Evolutionary conservation across 2,888 invertebrate species (phyloP), one percentile per base, ranked within the genome.

Genomic region (Eupithecia inturbata): DNA sequence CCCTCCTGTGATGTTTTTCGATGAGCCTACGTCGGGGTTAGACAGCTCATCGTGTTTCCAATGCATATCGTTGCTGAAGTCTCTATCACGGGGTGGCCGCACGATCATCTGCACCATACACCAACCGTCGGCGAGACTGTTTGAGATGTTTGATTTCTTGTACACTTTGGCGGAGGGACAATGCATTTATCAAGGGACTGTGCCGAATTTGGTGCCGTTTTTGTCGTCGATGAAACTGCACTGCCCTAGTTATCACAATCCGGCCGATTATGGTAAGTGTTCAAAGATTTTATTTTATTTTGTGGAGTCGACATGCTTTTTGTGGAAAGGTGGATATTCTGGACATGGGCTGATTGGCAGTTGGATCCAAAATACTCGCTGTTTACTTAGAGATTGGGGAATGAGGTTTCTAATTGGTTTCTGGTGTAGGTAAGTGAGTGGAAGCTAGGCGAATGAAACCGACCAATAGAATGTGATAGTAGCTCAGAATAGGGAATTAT

Each of bases 1-100:
- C 94, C 99, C 99, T 33, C 99, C 99, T 79, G 98, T 99, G 77
- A 99, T 99, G 98, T 99, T 99, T 92, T 98, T 99, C 87, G 99
- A 99, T 86, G 99, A 99, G 90, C 99, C 99, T 2, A 97, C 97
- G 60, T 97, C 98, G 84, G 99, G 99, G 26, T 93, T 99, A 89
- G 99, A 99, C 89, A 98, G 98, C 89, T 98, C 98, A 53, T 97
- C 98, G 70, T 98, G 98, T 94, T 98, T 98, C 94, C 98, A 98
- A 91, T 97, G 98, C 90, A 96, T 99, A 87, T 97, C 97, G 76
- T 92, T 99, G 85, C 95, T 99, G 86, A 98, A 98, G 92, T 97
- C 97, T 0, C 92, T 99, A 82, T 98, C 99, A 19, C 95, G 97
- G 83, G 98, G 98, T 68, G 97, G 97, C 0, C 96, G 99, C 79